Evolutionary conservation across 92 coral and sea anemone genomes (phyloP).

Genomic region (Zoanthus sociatus): DNA sequence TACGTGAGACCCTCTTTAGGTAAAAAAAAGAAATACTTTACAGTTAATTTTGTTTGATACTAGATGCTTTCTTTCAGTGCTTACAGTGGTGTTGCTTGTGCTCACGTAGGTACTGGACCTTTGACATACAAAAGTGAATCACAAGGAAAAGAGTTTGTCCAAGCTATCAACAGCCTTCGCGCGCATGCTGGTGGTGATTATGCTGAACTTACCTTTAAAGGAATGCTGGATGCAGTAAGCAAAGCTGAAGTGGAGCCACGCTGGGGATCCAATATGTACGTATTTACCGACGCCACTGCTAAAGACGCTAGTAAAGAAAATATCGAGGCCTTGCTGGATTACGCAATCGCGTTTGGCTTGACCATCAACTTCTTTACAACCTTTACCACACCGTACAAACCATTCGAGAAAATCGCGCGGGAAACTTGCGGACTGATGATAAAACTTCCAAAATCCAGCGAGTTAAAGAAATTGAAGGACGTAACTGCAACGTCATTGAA

Average conservation of each 20-base stretch:
- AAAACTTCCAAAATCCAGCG: constrained; percentile 35
- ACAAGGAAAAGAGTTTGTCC: constrained; percentile 55
- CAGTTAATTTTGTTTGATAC: background rate
- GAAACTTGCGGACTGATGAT: constrained; percentile 81
- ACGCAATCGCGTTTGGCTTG: constrained; percentile 51
- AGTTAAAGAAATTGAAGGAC: constrained; percentile 67
- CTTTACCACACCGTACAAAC: constrained; percentile 31
- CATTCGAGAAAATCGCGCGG: constrained; percentile 61
- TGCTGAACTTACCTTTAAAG: constrained; percentile 83
- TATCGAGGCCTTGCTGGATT: constrained; percentile 25
- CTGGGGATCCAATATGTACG: constrained; percentile 80
- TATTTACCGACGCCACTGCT: constrained; percentile 89
- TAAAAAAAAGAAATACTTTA: no score
- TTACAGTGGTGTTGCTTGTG: background rate
- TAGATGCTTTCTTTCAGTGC: background rate
- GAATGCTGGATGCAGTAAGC: constrained; percentile 73
- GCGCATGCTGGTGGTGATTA: constrained; percentile 87
- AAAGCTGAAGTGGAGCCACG: constrained; percentile 50
- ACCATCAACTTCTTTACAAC: constrained; percentile 80
- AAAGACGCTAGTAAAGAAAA: constrained; percentile 67
- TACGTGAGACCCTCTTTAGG: no score
- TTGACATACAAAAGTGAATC: constrained; percentile 30
- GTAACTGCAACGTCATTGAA: constrained; percentile 54
- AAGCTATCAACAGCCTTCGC: constrained; percentile 57
- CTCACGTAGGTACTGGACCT: constrained; percentile 61